phyloP scores from a whole-genome alignment of 37 sponge, comb jelly and placozoan genomes.

The Halisarca cf. caerulea region DNA sequence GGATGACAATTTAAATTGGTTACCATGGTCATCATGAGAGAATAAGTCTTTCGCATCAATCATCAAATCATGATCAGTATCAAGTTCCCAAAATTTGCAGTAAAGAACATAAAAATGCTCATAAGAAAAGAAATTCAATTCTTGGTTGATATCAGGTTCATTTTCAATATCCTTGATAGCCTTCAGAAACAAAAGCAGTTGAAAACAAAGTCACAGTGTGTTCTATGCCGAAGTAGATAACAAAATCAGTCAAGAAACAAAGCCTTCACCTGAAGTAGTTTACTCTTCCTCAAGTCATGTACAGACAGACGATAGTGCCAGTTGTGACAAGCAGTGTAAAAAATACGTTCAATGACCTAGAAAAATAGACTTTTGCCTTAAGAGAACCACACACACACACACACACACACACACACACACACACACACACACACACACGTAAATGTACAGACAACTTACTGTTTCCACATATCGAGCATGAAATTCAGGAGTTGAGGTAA shows the following conservation, averaged over 20 bases:
- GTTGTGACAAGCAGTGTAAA: constrained; percentile 75
- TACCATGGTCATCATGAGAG: constrained; percentile 73
- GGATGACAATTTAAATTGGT: not conserved
- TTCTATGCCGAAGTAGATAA: not conserved
- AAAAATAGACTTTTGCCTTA: not conserved
- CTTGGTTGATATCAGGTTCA: constrained; percentile 71
- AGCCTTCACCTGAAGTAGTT: constrained; percentile 59
- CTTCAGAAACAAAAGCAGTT: constrained; percentile 6
- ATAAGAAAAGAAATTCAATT: constrained; percentile 90
- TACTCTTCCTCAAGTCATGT: constrained; percentile 82
- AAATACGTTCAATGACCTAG: constrained; percentile 88
- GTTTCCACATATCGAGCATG: constrained; percentile 96
- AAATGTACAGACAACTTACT: constrained; percentile 74
- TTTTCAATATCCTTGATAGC: constrained; percentile 43
- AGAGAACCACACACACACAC: too few species aligned
- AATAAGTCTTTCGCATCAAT: constrained; percentile 83
- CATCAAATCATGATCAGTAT: constrained; percentile 90
- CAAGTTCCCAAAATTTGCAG: constrained; percentile 99
- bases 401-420: too few species aligned
- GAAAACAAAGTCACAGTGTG: not conserved
- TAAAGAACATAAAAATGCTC: constrained; percentile 99
- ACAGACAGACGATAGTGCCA: constrained; percentile 84
- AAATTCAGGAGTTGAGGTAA: constrained; percentile 89
- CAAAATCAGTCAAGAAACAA: not conserved
- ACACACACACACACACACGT: too few species aligned